Base-by-base conservation (phyloP, 1,140 invertebrate species). In the Bombyx mandarina region DNA sequence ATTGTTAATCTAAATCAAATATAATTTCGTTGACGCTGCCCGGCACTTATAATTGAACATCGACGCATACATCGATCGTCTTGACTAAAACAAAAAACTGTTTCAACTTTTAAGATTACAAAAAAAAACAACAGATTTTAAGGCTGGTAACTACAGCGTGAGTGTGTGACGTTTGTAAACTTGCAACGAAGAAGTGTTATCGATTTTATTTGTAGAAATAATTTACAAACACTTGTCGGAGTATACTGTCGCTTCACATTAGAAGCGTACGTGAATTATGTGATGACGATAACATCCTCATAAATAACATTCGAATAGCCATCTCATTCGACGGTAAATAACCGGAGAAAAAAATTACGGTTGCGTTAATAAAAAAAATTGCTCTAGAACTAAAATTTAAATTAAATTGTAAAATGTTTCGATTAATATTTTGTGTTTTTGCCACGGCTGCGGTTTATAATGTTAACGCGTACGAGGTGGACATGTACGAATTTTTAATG, bases 401-500 rank as follows among this genome's bases (percentile, higher is more conserved):
- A 35, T 35, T 35, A 35, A 35, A 60, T 67, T 70, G 65, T 73
- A 64, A 68, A 45, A 67, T 64, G 57, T 61, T 51, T 62, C 71
- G 59, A 54, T 65, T 71, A 22, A 42, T 65, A 53, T 45, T 71
- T 59, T 57, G 58, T 22, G 10, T 71, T 45, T 54, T 72, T 56
- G 62, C 63, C 57, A 57, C 59, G 56, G 45, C 43, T 56, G 54
- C 46, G 10, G 54, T 59, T 51, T 72, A 63, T 69, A 43, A 51
- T 62, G 54, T 56, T 6, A 52, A 47, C 47, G 68, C 71, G 5
- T 66, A 74, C 56, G 79, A 85, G 75, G 61, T 82, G 35, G 73
- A 82, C 63, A 77, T 73, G 8, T 85, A 82, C 48, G 77, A 82
- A 62, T 81, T 85, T 63, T 62, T 83, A n/a, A 86, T 86, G 82